Conservation (phyloP, 2,888 invertebrate species). For the Timema podura region DNA sequence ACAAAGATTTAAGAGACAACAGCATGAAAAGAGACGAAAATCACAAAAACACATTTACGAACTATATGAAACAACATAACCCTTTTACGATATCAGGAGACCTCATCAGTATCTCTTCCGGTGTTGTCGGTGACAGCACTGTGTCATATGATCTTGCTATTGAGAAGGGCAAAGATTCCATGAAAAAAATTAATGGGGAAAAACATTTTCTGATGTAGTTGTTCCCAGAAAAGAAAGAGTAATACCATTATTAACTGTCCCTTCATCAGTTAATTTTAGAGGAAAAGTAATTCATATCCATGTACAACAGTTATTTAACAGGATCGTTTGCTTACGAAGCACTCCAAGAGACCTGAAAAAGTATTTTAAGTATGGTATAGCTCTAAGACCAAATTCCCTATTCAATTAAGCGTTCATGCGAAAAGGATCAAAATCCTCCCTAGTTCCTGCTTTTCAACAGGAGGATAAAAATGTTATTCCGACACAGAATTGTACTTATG, state of each 20-base stretch:
- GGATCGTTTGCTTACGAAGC: not conserved
- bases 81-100: not conserved
- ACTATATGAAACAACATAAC: not conserved
- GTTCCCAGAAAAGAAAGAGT: not conserved
- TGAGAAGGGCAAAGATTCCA: not conserved
- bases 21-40: not conserved
- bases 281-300: not conserved
- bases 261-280: not conserved
- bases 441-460: not conserved
- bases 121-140: not conserved
- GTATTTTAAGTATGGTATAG: not conserved
- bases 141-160: not conserved
- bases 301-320: not conserved
- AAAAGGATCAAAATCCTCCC: not conserved
- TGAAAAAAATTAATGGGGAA: not conserved
- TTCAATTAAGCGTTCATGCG: not conserved
- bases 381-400: not conserved
- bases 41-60: not conserved
- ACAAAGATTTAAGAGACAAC: not conserved
- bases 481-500: not conserved
- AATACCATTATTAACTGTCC: not conserved
- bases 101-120: not conserved
- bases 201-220: not conserved
- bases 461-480: not conserved
- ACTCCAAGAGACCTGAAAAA: not conserved